Base-by-base conservation (phyloP, 2,797 vertebrate species). In the Meriones psammophilus region DNA sequence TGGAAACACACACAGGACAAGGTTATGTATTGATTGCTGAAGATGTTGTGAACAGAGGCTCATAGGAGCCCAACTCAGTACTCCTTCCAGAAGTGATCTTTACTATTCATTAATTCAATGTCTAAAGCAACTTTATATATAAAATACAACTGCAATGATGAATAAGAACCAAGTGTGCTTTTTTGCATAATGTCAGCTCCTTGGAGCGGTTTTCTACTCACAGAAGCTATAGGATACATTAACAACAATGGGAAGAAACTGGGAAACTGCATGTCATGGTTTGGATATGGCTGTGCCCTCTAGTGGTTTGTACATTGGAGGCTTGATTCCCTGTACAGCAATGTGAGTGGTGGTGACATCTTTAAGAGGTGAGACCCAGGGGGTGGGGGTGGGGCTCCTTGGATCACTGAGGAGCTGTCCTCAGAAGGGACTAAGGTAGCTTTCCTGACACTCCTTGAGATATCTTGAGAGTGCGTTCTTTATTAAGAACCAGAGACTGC, bases 1-100 rank as follows among this genome's bases (percentile, higher is more conserved):
- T 58, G 91, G 88, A 92, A 89, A 77, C n/a, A 58, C 77, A 85
- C 56, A 36, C 50, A 46, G 62, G 92, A 88, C 58, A 69, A 91
- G 62, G 0, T 74, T 62, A 85, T 7, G 1, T 84, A 24, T 15
- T 71, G 84, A 79, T 42, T 71, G 64, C 77, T 87, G 80, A 87
- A 89, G 87, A 85, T 24, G 77, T 28, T 90, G 6, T 58, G 66
- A 84, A 12, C 83, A 54, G 74, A 89, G 46, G 66, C 30, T 95
- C 92, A 39, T 20, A 24, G 60, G 64, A 92, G 36, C n/a, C 39
- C 28, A 60, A 54, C 60, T 80, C 77, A 56, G 24, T 5, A 50
- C 54, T 80, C 83, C 24, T 56, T 33, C 36, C 20, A 18, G 20
- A 78, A 30, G 46, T 24, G 62, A 69, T 18, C 7, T 30, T 92